These are phyloP conservation scores for Micromys minutus DNA, from an alignment of 2,113 vertebrate genomes.

Conservation along the genomic window DNA sequence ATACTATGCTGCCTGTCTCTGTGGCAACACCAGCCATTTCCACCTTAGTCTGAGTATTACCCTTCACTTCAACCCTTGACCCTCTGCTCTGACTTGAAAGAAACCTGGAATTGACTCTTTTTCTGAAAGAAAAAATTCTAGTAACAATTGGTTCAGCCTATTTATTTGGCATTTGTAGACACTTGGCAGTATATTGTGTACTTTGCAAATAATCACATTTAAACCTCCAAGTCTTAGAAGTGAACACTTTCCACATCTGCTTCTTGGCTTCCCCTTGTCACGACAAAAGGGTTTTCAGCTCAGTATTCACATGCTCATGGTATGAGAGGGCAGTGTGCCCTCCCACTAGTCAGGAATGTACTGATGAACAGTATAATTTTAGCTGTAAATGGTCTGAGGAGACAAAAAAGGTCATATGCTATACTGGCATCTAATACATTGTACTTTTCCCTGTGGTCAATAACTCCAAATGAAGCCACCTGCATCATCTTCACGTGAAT, in stretches of 20 bases:
- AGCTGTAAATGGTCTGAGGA: neutral
- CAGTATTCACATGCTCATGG: neutral
- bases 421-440: slow-evolving; percentile 41
- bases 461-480: neutral
- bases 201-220: neutral
- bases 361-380: neutral
- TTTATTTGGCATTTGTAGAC: neutral
- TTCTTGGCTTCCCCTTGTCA: neutral
- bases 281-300: neutral
- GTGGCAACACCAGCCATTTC: neutral
- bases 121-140: slow-evolving; percentile 27
- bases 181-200: neutral
- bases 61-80: slow-evolving; percentile 17
- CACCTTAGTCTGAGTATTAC: neutral
- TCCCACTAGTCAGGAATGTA: neutral
- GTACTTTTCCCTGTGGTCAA: neutral
- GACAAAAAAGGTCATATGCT: neutral
- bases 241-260: neutral
- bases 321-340: neutral
- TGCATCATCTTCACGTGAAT: neutral
- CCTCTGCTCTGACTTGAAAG: neutral
- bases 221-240: neutral
- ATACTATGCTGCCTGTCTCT: neutral
- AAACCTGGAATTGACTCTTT: neutral
- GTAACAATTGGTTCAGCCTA: neutral